Percentiles rank a stretch among this genome's conserved stretches.
Evolutionary conservation across 1,140 invertebrate genomes (phyloP).

Genomic region (Lepidurus arcticus): DNA sequence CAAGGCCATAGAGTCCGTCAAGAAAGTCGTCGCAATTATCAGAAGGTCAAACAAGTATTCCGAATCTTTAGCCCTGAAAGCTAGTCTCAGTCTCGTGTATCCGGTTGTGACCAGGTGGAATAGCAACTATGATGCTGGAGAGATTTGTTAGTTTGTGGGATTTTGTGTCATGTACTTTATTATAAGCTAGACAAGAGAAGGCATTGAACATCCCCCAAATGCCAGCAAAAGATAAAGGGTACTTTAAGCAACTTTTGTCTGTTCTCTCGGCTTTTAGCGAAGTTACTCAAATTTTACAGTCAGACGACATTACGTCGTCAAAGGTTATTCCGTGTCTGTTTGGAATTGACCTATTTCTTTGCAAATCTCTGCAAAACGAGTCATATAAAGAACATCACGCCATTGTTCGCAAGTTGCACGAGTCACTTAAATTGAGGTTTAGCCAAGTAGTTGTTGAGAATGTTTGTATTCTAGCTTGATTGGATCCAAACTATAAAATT

Average conservation of each 20-base stretch:
- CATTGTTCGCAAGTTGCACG: not conserved
- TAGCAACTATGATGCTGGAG: constrained; percentile 1
- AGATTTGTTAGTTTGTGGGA: not conserved
- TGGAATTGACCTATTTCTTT: constrained; percentile 7
- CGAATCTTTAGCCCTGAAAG: not conserved
- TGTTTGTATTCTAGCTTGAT: not conserved
- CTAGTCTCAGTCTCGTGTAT: constrained; percentile 11
- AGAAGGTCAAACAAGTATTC: not conserved
- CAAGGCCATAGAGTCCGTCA: not conserved
- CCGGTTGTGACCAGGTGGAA: constrained; percentile 27
- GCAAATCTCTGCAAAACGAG: not conserved
- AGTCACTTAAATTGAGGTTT: not conserved
- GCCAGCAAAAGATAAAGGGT: not conserved
- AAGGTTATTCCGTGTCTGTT: constrained; percentile 13
- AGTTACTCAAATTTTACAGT: constrained; percentile 16
- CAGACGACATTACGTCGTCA: constrained; percentile 21
- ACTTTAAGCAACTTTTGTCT: not conserved
- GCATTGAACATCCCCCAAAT: not conserved
- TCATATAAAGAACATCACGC: not conserved
- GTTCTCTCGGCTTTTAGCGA: constrained; percentile 2
- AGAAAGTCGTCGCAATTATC: not conserved
- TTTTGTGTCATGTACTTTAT: not conserved
- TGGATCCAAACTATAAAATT: not conserved
- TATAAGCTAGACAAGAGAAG: not conserved
- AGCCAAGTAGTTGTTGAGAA: not conserved